Conservation (phyloP, 2,113 vertebrate species). For the Miniopterus natalensis region DNA sequence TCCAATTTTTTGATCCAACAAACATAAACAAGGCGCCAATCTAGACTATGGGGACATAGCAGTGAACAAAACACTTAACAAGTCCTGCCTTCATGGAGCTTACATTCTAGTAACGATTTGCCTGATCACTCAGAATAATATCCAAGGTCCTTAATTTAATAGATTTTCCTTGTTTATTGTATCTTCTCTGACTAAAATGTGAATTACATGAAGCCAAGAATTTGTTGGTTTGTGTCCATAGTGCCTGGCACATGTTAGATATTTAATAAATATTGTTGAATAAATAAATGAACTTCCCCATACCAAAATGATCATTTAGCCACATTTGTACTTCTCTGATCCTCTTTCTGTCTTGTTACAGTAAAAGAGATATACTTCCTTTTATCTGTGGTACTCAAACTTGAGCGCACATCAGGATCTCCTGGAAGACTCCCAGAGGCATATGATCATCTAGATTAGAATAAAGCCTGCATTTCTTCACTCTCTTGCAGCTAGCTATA, state of each 20-base stretch:
- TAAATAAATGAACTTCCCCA: conserved; percentile 29
- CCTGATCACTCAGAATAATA: neutral
- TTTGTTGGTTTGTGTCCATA: neutral
- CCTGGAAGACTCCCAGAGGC: neutral
- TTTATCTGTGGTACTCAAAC: conserved; percentile 33
- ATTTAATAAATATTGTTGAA: conserved; percentile 45
- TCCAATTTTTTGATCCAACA: neutral
- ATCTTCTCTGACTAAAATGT: neutral
- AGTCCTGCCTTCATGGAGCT: neutral
- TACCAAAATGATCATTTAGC: neutral
- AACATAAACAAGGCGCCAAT: neutral
- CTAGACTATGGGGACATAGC: neutral
- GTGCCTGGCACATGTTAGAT: neutral
- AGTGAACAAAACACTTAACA: neutral
- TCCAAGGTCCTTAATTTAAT: neutral
- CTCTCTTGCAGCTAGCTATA: neutral
- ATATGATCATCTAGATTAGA: neutral
- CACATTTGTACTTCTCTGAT: conserved; percentile 46
- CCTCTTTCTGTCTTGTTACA: conserved; percentile 8
- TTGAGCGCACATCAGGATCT: neutral
- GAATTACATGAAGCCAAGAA: conserved; percentile 21
- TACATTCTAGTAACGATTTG: neutral
- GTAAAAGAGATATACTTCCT: neutral
- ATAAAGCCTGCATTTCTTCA: neutral
- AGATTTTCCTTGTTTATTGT: neutral